A percentile compares a stretch with the other conserved stretches of the same genome.
Conservation (phyloP, 1,140 invertebrate genomes). For the Lepidurus packardi region DNA sequence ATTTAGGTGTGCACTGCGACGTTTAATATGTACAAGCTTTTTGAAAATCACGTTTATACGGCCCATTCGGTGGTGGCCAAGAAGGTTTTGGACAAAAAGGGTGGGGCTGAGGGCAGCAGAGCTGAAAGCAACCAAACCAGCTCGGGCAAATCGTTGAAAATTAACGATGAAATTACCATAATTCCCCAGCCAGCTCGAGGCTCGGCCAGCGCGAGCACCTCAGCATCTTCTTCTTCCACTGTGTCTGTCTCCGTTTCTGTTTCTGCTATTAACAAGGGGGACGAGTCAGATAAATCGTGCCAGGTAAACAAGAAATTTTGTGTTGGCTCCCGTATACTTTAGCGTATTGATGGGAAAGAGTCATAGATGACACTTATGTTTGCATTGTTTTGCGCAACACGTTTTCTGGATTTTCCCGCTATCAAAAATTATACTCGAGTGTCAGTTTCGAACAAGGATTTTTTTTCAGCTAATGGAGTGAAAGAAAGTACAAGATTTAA, state of each 20-base stretch:
- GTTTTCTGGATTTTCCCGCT: too few relatives aligned
- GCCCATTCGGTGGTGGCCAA: constrained; percentile 80
- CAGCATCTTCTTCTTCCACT: constrained; percentile 13
- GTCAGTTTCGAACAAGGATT: too few relatives aligned
- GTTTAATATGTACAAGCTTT: constrained; percentile 90
- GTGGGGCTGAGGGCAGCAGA: constrained; percentile 17
- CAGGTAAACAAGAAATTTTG: not conserved
- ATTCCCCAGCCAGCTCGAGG: constrained; percentile 68
- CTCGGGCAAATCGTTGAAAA: constrained; percentile 70
- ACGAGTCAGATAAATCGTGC: not conserved
- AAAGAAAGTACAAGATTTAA: too few relatives aligned
- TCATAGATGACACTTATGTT: too few relatives aligned
- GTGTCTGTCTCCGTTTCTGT: not conserved
- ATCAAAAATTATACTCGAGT: too few relatives aligned
- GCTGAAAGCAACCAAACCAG: constrained; percentile 23
- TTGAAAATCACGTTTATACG: constrained; percentile 88
- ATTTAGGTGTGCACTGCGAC: constrained; percentile 75
- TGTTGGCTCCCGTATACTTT: not conserved
- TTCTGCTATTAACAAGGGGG: not conserved
- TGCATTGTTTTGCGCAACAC: too few relatives aligned
- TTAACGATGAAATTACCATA: constrained; percentile 87
- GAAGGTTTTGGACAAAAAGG: constrained; percentile 58
- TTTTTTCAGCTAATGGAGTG: too few relatives aligned
- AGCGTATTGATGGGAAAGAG: too few relatives aligned
- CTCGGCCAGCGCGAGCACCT: constrained; percentile 32